Percentiles rank a stretch among this genome's conserved stretches.
phyloP scores from a whole-genome alignment of 2,797 vertebrate genomes.

The Eurystomus glaucurus region DNA sequence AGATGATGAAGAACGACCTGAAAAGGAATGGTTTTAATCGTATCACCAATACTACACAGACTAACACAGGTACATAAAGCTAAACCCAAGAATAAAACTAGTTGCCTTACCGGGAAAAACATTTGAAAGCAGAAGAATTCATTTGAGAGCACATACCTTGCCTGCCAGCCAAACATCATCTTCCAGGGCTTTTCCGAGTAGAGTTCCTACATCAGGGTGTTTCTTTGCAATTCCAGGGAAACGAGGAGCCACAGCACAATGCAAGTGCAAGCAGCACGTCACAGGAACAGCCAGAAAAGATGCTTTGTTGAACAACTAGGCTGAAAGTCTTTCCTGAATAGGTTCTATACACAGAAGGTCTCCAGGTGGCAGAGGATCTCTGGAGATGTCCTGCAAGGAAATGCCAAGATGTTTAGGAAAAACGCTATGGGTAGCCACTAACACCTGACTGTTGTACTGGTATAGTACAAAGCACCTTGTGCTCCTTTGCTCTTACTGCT shows the following conservation, averaged over 20 bases:
- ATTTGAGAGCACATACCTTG: not conserved
- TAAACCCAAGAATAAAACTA: not conserved
- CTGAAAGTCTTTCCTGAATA: not conserved
- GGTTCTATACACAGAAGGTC: not conserved
- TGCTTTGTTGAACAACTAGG: not conserved
- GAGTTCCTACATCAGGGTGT: not conserved
- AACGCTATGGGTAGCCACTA: not conserved
- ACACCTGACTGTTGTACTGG: not conserved
- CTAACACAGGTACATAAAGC: not conserved
- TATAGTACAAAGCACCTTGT: not conserved
- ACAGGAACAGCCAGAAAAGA: not conserved
- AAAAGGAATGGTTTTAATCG: not conserved
- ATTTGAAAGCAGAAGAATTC: not conserved
- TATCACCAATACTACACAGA: not conserved
- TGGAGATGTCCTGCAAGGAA: not conserved
- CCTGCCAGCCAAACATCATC: not conserved
- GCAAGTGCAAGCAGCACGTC: accelerated
- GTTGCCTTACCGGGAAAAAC: not conserved
- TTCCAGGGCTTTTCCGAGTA: not conserved
- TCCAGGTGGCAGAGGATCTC: not conserved
- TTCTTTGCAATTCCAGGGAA: not conserved
- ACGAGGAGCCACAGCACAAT: accelerated
- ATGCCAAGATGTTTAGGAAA: not conserved
- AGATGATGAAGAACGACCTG: not conserved
- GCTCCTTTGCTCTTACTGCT: not conserved